Base-by-base conservation (phyloP, 2,888 invertebrate species). In the Eurois occulta region DNA sequence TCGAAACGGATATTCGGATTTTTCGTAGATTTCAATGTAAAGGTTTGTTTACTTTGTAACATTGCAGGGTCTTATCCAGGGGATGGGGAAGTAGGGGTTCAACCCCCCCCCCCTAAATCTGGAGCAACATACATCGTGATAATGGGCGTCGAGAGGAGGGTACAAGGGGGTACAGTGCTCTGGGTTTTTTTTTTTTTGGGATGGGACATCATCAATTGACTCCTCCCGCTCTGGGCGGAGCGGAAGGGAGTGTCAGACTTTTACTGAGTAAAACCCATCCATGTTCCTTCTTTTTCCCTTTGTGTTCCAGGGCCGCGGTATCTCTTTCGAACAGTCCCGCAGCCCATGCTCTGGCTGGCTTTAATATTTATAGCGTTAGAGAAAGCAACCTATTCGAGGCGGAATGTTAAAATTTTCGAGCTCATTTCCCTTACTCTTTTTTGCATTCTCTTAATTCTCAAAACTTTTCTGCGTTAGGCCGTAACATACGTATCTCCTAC, bases 1-100 rank as follows among this genome's bases (percentile, higher is more conserved):
- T n/a, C n/a, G n/a, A n/a, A n/a, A n/a, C 79, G 81, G 78, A 82
- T 82, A 52, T 77, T 73, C 48, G 77, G 35, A 38, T 38, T 70
- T 69, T 66, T 71, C 64, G 75, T 72, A 52, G 48, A 68, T 52
- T 72, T 32, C 43, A 41, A 66, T 41, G 58, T 38, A 38, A 41
- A 46, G 35, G 41, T 72, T 52, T 58, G 55, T 80, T 66, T 43
- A 72, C n/a, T 65, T 66, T 67, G 38, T 24, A 13, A n/a, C 18
- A 18, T 60, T 32, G 60, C 18, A 58, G 28, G 28, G 28, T 58
- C 7, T 58, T 28, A 18, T 18, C 1, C 55, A n/a, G n/a, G 55
- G 55, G 16, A 2, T 28, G 28, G 58, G 58, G 7, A n/a, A 13
- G 55, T 52, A 8, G 8, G 11, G 52, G 11, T 2, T 28, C 7